Evolutionary conservation across 2,113 vertebrate species (phyloP).

Genomic region (human): DNA sequence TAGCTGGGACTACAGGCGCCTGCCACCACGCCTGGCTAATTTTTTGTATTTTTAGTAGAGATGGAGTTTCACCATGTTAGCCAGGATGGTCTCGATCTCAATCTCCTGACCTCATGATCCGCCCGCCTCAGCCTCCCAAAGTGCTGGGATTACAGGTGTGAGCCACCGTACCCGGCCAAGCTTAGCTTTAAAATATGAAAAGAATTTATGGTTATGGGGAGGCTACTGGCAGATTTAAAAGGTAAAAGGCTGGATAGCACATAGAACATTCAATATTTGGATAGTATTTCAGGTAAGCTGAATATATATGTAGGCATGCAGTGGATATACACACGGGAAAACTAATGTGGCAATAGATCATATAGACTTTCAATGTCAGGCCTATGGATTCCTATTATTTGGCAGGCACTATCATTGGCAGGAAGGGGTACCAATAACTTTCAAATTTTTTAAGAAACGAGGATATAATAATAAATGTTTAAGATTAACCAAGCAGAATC

Average conservation of each 20-base stretch:
- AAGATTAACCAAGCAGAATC: neutral
- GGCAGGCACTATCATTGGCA: neutral
- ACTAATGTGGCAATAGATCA: neutral
- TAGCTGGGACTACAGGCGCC: no score
- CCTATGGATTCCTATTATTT: neutral
- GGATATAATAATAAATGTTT: neutral
- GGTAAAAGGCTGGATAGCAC: neutral
- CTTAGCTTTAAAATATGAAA: conserved; percentile 5
- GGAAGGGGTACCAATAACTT: neutral
- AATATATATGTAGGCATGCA: neutral
- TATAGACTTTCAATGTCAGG: neutral
- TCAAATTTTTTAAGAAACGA: neutral
- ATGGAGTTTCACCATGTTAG: no score
- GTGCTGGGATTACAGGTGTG: no score
- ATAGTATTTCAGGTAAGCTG: neutral
- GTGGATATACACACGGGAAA: neutral
- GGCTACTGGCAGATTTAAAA: neutral
- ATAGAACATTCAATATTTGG: neutral
- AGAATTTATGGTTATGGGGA: neutral
- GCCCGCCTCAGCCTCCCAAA: no score
- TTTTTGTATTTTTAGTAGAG: no score
- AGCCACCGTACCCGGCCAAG: neutral
- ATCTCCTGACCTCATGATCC: no score
- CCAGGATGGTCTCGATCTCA: no score
- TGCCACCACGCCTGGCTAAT: no score